These are phyloP conservation scores for Erebia epiphron DNA, from an alignment of 2,888 invertebrate genomes.

Conservation along the genomic window DNA sequence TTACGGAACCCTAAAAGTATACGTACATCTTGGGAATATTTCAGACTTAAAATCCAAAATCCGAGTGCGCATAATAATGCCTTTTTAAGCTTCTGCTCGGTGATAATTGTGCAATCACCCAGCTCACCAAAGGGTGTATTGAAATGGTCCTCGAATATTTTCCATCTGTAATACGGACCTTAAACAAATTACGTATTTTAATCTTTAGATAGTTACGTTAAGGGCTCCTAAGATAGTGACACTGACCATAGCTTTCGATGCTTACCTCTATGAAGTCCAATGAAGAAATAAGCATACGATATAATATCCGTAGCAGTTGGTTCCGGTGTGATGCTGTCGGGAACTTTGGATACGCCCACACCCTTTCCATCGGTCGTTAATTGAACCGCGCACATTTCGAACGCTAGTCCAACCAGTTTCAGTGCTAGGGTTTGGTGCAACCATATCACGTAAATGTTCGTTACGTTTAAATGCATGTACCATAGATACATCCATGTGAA, in stretches of 20 bases:
- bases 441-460: slow-evolving; percentile 88
- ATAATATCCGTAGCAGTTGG: slow-evolving; percentile 85
- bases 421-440: slow-evolving; percentile 92
- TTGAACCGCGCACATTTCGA: slow-evolving; percentile 84
- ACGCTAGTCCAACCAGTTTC: slow-evolving; percentile 91
- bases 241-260: no score
- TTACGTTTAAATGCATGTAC: slow-evolving; percentile 87
- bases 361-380: slow-evolving; percentile 52
- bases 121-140: slow-evolving; percentile 78
- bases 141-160: slow-evolving; percentile 88
- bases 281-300: slow-evolving; percentile 91
- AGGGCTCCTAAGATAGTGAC: no score
- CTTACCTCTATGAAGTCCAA: slow-evolving; percentile 92
- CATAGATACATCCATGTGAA: slow-evolving; percentile 91
- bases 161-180: slow-evolving; percentile 94
- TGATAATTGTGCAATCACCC: slow-evolving; percentile 81
- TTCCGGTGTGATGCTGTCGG: slow-evolving; percentile 54
- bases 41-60: slow-evolving; percentile 79
- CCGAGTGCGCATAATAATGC: slow-evolving; percentile 81
- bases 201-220: no score
- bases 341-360: slow-evolving; percentile 39
- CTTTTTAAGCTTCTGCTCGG: slow-evolving; percentile 84
- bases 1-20: no score
- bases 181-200: slow-evolving; percentile 41
- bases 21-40: slow-evolving; percentile 81